Evolutionary conservation across 2,113 vertebrate species (phyloP).

Genomic region (Tichodroma muraria): DNA sequence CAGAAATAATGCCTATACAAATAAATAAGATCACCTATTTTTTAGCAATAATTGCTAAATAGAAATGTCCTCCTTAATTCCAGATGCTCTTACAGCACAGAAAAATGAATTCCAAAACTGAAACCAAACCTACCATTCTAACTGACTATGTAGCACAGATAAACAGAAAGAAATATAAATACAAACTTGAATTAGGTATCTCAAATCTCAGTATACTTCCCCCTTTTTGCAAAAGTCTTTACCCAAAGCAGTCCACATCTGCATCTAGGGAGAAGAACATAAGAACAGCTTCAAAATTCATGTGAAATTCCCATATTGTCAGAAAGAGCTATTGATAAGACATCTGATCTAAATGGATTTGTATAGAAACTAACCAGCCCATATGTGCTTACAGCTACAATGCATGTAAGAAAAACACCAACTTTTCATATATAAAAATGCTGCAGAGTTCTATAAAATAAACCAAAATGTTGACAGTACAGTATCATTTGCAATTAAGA

Average conservation of each 20-base stretch:
- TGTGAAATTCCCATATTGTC: neutral
- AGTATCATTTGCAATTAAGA: neutral
- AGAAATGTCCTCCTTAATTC: neutral
- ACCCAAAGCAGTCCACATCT: neutral
- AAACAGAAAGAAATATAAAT: neutral
- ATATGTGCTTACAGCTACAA: neutral
- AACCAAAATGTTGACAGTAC: neutral
- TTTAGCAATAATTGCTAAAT: neutral
- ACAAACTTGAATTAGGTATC: neutral
- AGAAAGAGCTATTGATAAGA: neutral
- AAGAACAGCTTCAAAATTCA: neutral
- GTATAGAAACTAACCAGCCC: neutral
- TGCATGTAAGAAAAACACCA: neutral
- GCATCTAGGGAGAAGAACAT: neutral
- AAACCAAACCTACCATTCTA: neutral
- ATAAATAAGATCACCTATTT: neutral
- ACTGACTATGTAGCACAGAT: neutral
- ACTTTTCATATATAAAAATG: neutral
- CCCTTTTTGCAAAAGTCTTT: neutral
- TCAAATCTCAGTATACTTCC: neutral
- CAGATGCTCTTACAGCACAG: neutral
- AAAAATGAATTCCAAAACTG: neutral
- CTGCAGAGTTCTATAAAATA: neutral
- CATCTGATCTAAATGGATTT: neutral
- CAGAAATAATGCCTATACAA: neutral